Evolutionary conservation across 2,797 vertebrate genomes (phyloP), one percentile per base, ranked within the genome.

Genomic region (Syngnathus acus): DNA sequence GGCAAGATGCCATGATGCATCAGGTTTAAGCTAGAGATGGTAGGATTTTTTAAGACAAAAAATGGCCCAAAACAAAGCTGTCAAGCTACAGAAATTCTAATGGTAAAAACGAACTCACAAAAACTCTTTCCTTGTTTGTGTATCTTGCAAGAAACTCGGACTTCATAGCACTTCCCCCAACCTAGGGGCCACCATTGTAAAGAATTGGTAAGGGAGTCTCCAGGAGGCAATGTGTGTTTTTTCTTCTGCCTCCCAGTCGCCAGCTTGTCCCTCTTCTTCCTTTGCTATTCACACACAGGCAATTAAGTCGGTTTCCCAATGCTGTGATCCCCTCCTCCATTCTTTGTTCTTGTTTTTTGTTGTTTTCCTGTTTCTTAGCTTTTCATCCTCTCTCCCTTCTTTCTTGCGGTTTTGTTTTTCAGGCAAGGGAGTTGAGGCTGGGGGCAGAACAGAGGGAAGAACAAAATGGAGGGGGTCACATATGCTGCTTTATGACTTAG

Each of bases 401-500:
- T 72, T 86, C 70, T 82, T 81, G 81, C 6, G 80, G 80, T 79
- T 78, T 57, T 84, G 82, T 74, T 78, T 83, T 76, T 71, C 45
- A 82, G 85, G 78, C 82, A 81, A 86, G 75, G 78, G 84, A 85
- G 82, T 83, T 69, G 72, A 80, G 72, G 68, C 77, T 72, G 71
- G 84, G 78, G 82, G 76, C 53, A 69, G 76, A 82, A 78, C 71
- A 75, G 70, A 77, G 67, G 60, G 62, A 70, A 53, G 74, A 64
- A 70, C 11, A 72, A 67, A 61, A 42, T 51, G 43, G 47, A 67
- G 50, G 70, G 64, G 70, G 53, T 48, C 72, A 67, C 72, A 78
- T 87, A 86, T 82, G 74, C 73, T 84, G 86, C 80, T 89, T 89
- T 83, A 84, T 86, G 85, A 89, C 84, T 79, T 83, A 87, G 85